Conservation (phyloP, 1,140 invertebrate species). For the Drosophila arizonae region DNA sequence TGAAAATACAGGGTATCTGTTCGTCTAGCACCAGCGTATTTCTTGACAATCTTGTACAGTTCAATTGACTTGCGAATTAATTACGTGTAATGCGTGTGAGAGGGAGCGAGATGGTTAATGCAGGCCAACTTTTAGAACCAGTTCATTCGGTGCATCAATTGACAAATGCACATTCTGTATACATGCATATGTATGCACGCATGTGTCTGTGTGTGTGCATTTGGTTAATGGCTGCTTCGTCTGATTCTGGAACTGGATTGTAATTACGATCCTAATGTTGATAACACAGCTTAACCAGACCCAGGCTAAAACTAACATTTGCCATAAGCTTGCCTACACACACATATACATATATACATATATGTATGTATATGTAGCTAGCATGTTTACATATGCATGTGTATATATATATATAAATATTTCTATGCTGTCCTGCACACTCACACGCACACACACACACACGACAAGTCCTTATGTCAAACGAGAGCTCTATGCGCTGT, state of each 20-base stretch:
- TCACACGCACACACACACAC: not conserved
- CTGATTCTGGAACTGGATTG: slow-evolving; percentile 34
- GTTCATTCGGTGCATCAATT: slow-evolving; percentile 37
- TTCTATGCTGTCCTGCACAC: not conserved
- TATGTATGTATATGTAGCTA: not conserved
- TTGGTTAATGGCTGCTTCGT: slow-evolving; percentile 9
- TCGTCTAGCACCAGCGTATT: not conserved
- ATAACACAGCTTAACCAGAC: slow-evolving; percentile 6
- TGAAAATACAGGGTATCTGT: not conserved
- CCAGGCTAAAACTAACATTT: slow-evolving; percentile 28
- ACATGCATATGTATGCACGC: not conserved
- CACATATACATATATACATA: not conserved
- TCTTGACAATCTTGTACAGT: too few relatives aligned
- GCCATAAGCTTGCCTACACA: not conserved
- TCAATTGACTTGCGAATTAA: slow-evolving; percentile 11
- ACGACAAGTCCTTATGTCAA: slow-evolving; percentile 35
- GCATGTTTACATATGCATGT: not conserved
- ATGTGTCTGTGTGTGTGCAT: slow-evolving; percentile 4
- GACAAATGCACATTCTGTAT: slow-evolving; percentile 28
- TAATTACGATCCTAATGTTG: slow-evolving; percentile 38
- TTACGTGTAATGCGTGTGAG: not conserved
- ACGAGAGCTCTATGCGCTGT: slow-evolving; percentile 23
- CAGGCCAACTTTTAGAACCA: slow-evolving; percentile 47
- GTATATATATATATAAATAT: not conserved
- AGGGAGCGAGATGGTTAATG: not conserved